These are phyloP conservation scores for Eupithecia centaureata DNA, from an alignment of 2,888 invertebrate genomes.

Conservation along the genomic window DNA sequence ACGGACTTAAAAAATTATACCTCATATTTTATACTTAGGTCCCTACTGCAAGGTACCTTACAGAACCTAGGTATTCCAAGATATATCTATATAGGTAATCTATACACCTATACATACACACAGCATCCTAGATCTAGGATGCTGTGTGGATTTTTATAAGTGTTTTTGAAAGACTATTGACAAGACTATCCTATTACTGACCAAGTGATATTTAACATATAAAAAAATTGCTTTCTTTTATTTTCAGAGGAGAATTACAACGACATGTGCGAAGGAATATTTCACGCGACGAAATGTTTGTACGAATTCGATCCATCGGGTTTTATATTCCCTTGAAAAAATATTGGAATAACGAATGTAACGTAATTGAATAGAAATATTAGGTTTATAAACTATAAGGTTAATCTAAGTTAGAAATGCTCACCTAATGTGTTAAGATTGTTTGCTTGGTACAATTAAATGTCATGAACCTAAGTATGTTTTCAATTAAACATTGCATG, in stretches of 20 bases:
- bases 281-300: slow-evolving; percentile 67
- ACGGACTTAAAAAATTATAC: too few species aligned
- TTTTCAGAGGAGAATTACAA: slow-evolving; percentile 71
- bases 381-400: too few species aligned
- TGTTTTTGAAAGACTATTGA: too few species aligned
- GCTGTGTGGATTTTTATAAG: neutral
- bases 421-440: neutral
- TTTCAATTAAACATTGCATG: neutral
- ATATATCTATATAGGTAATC: too few species aligned
- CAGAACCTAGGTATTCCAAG: too few species aligned
- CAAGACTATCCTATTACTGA: neutral
- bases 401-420: neutral
- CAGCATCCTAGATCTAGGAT: neutral
- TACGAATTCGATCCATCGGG: slow-evolving; percentile 68
- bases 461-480: neutral
- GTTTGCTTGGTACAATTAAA: neutral
- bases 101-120: too few species aligned
- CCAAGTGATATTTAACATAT: neutral
- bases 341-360: too few species aligned
- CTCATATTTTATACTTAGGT: too few species aligned
- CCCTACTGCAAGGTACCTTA: too few species aligned
- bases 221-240: too few species aligned
- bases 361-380: too few species aligned
- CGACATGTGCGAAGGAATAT: slow-evolving; percentile 68
- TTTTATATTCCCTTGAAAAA: slow-evolving; percentile 65